Conservation (phyloP, 2,888 invertebrate genomes). For the Lithodes maja region DNA sequence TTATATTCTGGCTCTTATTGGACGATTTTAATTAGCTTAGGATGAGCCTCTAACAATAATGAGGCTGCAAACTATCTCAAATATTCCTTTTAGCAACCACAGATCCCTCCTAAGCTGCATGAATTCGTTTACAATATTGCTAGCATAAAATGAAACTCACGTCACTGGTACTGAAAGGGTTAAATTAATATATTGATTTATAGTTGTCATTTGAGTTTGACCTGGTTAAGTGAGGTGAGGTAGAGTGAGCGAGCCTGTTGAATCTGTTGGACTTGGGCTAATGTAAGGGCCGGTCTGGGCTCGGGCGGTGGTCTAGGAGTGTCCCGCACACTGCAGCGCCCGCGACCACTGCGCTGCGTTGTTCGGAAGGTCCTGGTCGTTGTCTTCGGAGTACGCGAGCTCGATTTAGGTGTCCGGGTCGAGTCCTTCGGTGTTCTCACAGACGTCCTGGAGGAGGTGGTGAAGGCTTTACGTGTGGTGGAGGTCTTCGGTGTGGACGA, state of each 20-base stretch:
- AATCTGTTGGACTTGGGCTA: slow-evolving; percentile 51
- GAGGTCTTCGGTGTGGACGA: slow-evolving; percentile 5
- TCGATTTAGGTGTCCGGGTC: no score
- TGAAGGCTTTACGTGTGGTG: neutral
- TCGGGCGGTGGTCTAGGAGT: slow-evolving; percentile 43
- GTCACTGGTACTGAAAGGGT: no score
- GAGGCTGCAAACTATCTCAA: no score
- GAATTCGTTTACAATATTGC: no score
- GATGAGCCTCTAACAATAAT: no score
- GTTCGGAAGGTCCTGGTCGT: slow-evolving; percentile 9
- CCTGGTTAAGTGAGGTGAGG: slow-evolving; percentile 48
- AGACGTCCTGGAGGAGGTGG: neutral
- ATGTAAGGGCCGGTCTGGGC: slow-evolving; percentile 37
- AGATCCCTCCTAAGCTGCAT: no score
- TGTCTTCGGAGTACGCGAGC: slow-evolving; percentile 29
- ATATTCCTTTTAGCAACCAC: no score
- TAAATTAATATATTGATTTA: no score
- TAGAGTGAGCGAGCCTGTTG: slow-evolving; percentile 35
- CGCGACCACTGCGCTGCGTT: slow-evolving; percentile 47
- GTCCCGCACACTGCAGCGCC: slow-evolving; percentile 44
- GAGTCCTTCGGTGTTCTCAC: neutral
- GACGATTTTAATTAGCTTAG: no score
- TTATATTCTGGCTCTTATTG: no score
- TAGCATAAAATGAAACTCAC: no score
- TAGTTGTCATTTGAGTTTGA: neutral